Evolutionary conservation across 2,888 invertebrate genomes (phyloP), one percentile per base, ranked within the genome.

Genomic region (Pammene aurita): DNA sequence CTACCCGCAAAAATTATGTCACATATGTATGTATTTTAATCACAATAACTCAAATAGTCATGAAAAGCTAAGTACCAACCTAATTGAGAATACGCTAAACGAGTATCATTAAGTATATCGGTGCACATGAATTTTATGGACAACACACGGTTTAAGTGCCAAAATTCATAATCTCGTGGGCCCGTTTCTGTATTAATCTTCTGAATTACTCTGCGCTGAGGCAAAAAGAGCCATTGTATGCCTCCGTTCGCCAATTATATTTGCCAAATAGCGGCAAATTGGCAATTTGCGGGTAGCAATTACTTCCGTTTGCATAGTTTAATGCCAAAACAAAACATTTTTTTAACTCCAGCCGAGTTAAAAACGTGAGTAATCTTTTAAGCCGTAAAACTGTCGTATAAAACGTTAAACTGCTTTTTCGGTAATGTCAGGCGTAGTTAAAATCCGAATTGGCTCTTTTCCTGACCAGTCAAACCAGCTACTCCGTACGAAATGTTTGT

Each of bases 201-300:
- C 76, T 67, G 77, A 85, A 88, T 85, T 84, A 84, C 81, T 78
- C 79, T 75, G 74, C 73, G 73, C 69, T 74, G 74, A 41, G 74
- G 80, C 80, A 86, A 87, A 87, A 86, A 88, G 82, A 80, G 83
- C 84, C 81, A 80, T 82, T 83, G 76, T 77, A 78, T 77, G 83
- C 80, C 77, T 80, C 80, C 78, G 78, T 80, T 77, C 76, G 81
- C 79, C 87, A 79, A 80, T 80, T 80, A 80, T 80, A 78, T 80
- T 79, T 80, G 80, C 78, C 81, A 87, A 90, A 91, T 89, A 84
- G 86, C 87, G 78, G 79, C 83, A 85, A 87, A 89, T 88, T 85
- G 87, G 82, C 87, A 83, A 85, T 91, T 90, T 84, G 80, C 72
- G 81, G 79, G 70, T 77, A 72, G 77, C 76, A 86, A 88, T 87